Percentiles rank a stretch among this genome's conserved stretches.
These are phyloP conservation scores for Octodon degus DNA, from an alignment of 2,113 vertebrate species.

Conservation along the genomic window DNA sequence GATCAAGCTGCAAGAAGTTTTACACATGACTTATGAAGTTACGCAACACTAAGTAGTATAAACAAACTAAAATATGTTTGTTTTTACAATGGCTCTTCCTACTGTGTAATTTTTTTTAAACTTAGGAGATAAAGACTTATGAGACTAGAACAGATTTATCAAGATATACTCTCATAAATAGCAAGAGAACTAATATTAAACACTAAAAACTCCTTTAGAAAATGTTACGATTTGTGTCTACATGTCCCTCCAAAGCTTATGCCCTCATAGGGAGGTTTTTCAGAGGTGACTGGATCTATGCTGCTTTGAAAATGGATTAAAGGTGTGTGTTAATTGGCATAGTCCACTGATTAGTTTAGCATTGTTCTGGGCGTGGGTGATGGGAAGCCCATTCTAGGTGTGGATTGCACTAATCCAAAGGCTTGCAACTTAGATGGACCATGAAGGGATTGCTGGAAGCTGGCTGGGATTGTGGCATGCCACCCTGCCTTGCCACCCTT, in stretches of 20 bases:
- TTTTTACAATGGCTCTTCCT: background rate
- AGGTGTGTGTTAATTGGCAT: background rate
- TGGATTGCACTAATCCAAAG: background rate
- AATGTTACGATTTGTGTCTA: background rate
- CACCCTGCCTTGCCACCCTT: background rate
- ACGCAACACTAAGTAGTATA: background rate
- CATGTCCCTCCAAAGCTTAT: background rate
- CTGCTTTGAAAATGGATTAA: background rate
- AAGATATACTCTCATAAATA: background rate
- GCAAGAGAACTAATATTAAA: background rate
- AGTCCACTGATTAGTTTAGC: background rate
- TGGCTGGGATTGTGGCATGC: background rate
- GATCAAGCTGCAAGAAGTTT: background rate
- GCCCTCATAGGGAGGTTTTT: background rate
- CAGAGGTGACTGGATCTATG: background rate
- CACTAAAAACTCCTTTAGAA: background rate
- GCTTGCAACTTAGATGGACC: background rate
- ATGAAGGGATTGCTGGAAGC: background rate
- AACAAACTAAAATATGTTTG: background rate
- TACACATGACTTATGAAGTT: background rate
- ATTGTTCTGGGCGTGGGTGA: background rate
- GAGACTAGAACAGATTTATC: background rate
- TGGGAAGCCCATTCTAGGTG: background rate
- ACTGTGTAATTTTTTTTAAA: background rate
- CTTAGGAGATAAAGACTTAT: background rate